Conservation (phyloP, 2,888 invertebrate genomes). For the Netelia inedita region DNA sequence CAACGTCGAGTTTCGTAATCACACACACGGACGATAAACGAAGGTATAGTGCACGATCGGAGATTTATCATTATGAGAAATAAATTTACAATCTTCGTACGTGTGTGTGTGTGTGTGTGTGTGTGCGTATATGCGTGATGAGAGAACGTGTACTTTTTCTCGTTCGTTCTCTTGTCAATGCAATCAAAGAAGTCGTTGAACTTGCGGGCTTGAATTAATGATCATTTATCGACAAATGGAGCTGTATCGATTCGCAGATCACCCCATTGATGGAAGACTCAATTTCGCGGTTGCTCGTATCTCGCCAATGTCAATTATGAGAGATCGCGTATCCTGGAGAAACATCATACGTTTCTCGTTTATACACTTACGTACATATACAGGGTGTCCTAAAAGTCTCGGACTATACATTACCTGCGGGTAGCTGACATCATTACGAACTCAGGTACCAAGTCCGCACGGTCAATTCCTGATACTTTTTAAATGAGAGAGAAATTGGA, state of each 20-base stretch:
- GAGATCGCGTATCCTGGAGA: constrained; percentile 41
- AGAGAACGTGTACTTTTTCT: neutral
- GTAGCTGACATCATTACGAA: neutral
- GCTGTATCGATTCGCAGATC: constrained; percentile 23
- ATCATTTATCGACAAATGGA: constrained; percentile 33
- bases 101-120: too few species aligned
- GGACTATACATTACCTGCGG: neutral
- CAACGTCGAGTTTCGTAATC: constrained; percentile 49
- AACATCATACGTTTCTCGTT: neutral
- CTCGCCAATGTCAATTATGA: constrained; percentile 51
- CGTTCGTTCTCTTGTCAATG: constrained; percentile 9
- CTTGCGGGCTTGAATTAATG: constrained; percentile 32
- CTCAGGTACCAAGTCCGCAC: too few species aligned
- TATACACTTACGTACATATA: too few species aligned
- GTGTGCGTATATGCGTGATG: too few species aligned
- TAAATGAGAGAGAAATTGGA: too few species aligned
- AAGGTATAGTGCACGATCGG: constrained; percentile 36
- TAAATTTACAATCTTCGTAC: constrained; percentile 45
- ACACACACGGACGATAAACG: constrained; percentile 28
- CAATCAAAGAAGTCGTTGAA: constrained; percentile 43
- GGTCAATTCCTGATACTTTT: too few species aligned
- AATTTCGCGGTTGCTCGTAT: constrained; percentile 36
- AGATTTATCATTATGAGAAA: constrained; percentile 60
- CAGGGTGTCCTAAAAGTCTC: too few species aligned
- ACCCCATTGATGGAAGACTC: constrained; percentile 43